Conservation (phyloP, 2,113 vertebrate species). For the Progne subis region DNA sequence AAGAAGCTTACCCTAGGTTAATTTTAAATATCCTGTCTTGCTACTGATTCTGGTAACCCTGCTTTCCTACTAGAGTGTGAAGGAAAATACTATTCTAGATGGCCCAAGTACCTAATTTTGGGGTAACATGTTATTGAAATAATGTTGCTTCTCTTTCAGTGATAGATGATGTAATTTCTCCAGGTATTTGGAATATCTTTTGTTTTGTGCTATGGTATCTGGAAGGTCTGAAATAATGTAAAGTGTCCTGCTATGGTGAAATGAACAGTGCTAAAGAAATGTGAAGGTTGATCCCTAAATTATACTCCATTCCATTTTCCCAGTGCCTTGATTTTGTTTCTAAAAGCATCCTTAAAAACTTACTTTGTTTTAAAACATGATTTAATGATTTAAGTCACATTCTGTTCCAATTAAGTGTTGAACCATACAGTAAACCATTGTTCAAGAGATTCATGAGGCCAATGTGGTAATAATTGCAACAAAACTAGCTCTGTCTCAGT, state of each 20-base stretch:
- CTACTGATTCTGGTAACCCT: not conserved
- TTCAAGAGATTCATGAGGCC: not conserved
- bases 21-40: not conserved
- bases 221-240: not conserved
- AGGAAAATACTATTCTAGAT: not conserved
- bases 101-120: not conserved
- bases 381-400: not conserved
- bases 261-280: not conserved
- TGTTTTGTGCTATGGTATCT: not conserved
- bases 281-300: not conserved
- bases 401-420: conserved; percentile 9
- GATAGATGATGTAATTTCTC: not conserved
- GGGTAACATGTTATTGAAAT: not conserved
- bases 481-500: conserved; percentile 26
- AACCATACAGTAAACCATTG: conserved; percentile 38
- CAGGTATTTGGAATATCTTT: not conserved
- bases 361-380: not conserved
- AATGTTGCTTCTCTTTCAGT: not conserved
- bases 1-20: not conserved
- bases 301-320: not conserved
- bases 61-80: not conserved
- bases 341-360: not conserved
- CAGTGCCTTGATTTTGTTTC: not conserved
- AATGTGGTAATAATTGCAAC: not conserved
- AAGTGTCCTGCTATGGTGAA: not conserved